Evolutionary conservation across 2,797 vertebrate genomes (phyloP).

Genomic region (Sphaeramia orbicularis): DNA sequence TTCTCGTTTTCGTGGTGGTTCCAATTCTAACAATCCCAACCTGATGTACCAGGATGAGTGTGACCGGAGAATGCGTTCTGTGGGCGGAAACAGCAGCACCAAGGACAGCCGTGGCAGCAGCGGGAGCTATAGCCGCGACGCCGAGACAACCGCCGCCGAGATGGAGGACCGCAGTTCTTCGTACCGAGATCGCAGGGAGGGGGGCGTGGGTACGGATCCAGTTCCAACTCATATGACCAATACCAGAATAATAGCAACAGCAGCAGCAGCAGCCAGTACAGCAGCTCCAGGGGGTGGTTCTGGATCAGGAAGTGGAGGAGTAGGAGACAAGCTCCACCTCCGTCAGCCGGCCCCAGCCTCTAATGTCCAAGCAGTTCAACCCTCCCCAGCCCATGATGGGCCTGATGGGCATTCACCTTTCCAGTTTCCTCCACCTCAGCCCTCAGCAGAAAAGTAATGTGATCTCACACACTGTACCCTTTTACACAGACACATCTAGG

Average conservation of each 20-base stretch:
- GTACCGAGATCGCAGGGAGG: slow-evolving; percentile 73
- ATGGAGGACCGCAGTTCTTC: slow-evolving; percentile 63
- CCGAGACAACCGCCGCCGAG: slow-evolving; percentile 52
- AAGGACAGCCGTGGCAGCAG: slow-evolving; percentile 65
- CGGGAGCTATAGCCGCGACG: slow-evolving; percentile 81
- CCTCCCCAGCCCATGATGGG: slow-evolving; percentile 89
- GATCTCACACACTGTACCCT: background rate
- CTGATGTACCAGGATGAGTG: slow-evolving; percentile 96
- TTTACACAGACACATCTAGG: background rate
- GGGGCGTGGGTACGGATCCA: slow-evolving; percentile 1
- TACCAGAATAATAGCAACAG: slow-evolving; percentile 86
- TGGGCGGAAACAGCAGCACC: slow-evolving; percentile 32
- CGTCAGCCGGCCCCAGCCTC: slow-evolving; percentile 70
- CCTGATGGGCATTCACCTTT: slow-evolving; percentile 93
- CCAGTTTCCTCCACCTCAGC: slow-evolving; percentile 89
- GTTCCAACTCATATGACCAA: slow-evolving; percentile 84
- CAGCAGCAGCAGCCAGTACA: slow-evolving; percentile 56
- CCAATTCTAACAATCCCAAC: slow-evolving; percentile 92
- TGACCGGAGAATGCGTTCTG: slow-evolving; percentile 88
- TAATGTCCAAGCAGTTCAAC: slow-evolving; percentile 95
- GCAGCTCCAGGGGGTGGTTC: slow-evolving; percentile 60
- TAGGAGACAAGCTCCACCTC: slow-evolving; percentile 80
- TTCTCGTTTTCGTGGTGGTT: slow-evolving; percentile 91
- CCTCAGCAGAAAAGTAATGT: slow-evolving; percentile 75
- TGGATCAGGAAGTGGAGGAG: slow-evolving; percentile 78